Evolutionary conservation across 1,140 invertebrate species (phyloP), one percentile per base, ranked within the genome.

Genomic region (Battus philenor): DNA sequence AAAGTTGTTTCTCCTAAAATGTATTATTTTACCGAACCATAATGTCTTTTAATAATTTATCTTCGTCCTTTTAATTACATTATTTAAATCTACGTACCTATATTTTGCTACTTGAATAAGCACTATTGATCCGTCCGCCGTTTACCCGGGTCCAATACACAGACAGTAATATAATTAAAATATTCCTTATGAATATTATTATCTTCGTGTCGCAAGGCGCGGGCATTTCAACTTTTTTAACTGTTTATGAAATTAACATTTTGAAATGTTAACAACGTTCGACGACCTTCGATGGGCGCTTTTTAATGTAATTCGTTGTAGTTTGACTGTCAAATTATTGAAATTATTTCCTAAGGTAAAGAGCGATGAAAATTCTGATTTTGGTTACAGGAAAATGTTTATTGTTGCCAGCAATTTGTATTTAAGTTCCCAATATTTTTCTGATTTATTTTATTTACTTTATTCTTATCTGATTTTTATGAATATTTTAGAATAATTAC

Each of bases 181-280:
- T 66, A 62, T 52, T 56, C 48, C 62, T 69, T 69, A 69, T 71
- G 68, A 74, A 74, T 71, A 74, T 71, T 65, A 67, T 74, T 64
- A 59, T 50, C 65, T 54, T 69, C 65, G 50, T 53, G 60, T 63
- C 53, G 44, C 41, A 32, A 44, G 39, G 18, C 39, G 50, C 50
- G 49, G 57, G 65, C 56, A 65, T 58, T 59, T 65, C 58, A 58
- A 59, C 52, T 56, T 52, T 68, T 68, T 68, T 62, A 55, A 53
- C 47, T 48, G 38, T 32, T 36, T 46, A 50, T 43, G 36, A 62
- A 60, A 63, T 72, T 66, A 69, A 67, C 63, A 59, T 72, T 67
- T 67, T 57, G 58, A 62, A 50, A 51, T 63, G 55, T 56, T 49
- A 57, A 52, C 47, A 57, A 47, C 43, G 26, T 36, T 13, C 47